Conservation (phyloP, 1,140 invertebrate species). For the Mizuhopecten yessoensis region DNA sequence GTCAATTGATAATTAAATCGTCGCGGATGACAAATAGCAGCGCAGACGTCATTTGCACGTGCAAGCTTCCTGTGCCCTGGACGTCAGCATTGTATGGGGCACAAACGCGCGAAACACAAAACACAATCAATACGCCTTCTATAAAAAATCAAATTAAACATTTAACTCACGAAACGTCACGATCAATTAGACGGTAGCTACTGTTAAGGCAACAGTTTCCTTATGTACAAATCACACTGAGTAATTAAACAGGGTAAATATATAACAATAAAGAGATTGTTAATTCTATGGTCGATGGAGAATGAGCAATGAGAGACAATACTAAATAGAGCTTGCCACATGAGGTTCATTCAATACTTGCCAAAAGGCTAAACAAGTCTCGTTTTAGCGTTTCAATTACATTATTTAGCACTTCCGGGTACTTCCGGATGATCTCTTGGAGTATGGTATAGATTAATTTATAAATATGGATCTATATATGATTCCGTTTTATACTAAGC, state of each 20-base stretch:
- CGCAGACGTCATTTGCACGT: background rate
- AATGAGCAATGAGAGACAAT: background rate
- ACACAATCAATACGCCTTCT: background rate
- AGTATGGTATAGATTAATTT: background rate
- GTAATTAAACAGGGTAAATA: background rate
- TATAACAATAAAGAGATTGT: background rate
- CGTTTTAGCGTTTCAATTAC: background rate
- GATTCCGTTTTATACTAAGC: background rate
- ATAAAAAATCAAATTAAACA: background rate
- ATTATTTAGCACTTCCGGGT: background rate
- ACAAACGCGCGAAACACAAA: background rate
- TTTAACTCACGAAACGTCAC: background rate
- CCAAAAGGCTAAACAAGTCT: background rate
- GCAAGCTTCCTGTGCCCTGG: background rate
- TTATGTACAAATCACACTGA: background rate
- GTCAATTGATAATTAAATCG: constrained; percentile 20
- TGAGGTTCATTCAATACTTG: background rate
- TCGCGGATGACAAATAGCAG: constrained; percentile 18
- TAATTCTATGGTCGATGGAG: background rate
- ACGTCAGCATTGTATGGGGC: background rate
- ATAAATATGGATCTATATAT: background rate
- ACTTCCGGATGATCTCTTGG: background rate
- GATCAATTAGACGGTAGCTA: background rate
- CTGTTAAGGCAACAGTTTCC: background rate
- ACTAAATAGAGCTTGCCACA: background rate